A percentile compares a stretch with the other conserved stretches of the same genome.
Conservation (phyloP, 2,113 vertebrate species). For the Sialia sialis region DNA sequence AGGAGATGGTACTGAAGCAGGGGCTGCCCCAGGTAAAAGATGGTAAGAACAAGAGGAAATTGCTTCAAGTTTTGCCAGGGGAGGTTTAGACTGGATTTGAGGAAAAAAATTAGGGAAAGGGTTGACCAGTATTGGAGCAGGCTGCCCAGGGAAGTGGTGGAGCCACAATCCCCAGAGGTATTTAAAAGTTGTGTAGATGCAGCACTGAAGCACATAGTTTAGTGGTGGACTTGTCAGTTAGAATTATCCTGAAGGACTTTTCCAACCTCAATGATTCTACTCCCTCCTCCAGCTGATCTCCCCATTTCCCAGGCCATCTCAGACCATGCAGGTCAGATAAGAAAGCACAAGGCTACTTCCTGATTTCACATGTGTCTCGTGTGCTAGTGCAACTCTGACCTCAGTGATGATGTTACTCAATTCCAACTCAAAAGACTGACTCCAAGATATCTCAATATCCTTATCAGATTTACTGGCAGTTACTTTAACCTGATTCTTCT, state of each 20-base stretch:
- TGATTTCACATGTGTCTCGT: fast-evolving
- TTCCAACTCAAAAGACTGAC: background rate
- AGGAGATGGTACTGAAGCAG: background rate
- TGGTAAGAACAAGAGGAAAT: background rate
- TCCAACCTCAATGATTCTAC: background rate
- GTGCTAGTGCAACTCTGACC: background rate
- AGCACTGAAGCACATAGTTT: background rate
- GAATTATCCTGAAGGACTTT: background rate
- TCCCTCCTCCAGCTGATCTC: background rate
- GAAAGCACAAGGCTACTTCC: background rate
- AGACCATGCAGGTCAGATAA: background rate
- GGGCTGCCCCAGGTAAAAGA: background rate
- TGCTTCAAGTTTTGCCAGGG: background rate
- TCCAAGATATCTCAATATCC: background rate
- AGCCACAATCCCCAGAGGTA: background rate
- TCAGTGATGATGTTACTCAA: background rate
- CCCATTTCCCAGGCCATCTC: background rate
- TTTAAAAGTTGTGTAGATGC: background rate
- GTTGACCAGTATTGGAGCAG: background rate
- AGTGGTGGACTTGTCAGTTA: background rate
- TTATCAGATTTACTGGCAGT: background rate
- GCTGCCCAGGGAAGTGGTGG: background rate
- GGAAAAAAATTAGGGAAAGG: background rate
- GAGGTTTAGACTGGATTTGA: background rate
- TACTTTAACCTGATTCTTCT: background rate